These are phyloP conservation scores for Pristiophorus japonicus DNA, from an alignment of 2,113 vertebrate genomes.

Conservation along the genomic window DNA sequence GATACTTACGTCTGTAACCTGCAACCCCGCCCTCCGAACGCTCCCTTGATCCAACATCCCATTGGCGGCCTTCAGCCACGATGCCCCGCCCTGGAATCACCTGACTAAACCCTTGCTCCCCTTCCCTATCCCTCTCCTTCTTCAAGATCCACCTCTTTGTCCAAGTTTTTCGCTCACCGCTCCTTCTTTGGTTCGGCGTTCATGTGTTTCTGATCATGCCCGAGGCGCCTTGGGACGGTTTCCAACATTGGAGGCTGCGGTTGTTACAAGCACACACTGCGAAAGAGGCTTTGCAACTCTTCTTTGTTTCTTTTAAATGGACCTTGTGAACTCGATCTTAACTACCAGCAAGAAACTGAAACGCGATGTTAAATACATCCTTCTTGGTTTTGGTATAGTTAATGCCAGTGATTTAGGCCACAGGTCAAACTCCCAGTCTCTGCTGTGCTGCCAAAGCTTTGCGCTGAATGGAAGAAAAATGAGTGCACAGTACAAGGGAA, in stretches of 20 bases:
- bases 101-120: not conserved
- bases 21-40: not conserved
- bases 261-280: too few species aligned
- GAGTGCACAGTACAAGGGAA: too few species aligned
- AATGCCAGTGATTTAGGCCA: not conserved
- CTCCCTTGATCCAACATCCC: not conserved
- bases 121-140: not conserved
- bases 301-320: too few species aligned
- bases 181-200: not conserved
- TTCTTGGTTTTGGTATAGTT: not conserved
- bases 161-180: not conserved
- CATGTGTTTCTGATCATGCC: not conserved
- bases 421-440: not conserved
- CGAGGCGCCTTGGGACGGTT: not conserved
- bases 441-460: not conserved
- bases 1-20: not conserved
- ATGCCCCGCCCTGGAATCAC: not conserved
- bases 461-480: not conserved
- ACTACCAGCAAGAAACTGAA: not conserved
- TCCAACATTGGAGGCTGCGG: not conserved
- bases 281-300: not conserved
- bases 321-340: not conserved
- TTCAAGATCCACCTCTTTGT: not conserved
- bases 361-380: not conserved
- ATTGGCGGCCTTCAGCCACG: not conserved